Base-by-base conservation (phyloP, 1,140 invertebrate species). In the Calephelis nemesis region DNA sequence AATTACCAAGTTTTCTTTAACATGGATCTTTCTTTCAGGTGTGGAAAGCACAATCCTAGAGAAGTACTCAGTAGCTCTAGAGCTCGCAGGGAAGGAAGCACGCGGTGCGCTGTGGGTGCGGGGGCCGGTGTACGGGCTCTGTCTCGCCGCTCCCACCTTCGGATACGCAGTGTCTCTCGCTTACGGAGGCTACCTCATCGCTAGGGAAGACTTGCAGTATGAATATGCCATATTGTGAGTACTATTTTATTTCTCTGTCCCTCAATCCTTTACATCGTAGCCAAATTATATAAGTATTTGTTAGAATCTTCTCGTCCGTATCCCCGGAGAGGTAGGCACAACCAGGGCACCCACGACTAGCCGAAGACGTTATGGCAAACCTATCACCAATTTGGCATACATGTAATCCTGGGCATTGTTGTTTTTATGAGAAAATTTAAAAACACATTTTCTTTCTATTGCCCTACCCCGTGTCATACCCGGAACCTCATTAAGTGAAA, bases 111-210 rank as follows among this genome's bases (percentile, higher is more conserved):
- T 73, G 1, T 93, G 95, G 68, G 83, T 95, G 42, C 94, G 95
- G 65, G 95, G 95, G 0, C 72, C 95, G 0, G 92, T 95, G 1
- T 97, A 96, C 84, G 94, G 95, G 0, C 92, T 96, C 19, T 95
- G 95, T 48, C 94, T 96, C 77, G 93, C 93, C 13, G 93, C 96
- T 4, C 94, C 95, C 1, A 96, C 95, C 75, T 93, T 96, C 69
- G 96, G 95, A 47, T 97, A 97, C 85, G 94, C 95, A 8, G 93
- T 94, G 62, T 94, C 92, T 67, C 94, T 97, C 69, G 93, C 93
- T 39, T 96, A 96, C 77, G 96, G 96, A 5, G 96, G 95, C 1
- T 94, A 95, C 65, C 84, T 97, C 4, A 94, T 97, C 15, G 93
- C 93, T 2, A 83, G 93, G 39, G 92, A 93, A 48, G 93, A 93